Evolutionary conservation across 1,140 invertebrate species (phyloP).

Genomic region (Calliopsis andreniformis): DNA sequence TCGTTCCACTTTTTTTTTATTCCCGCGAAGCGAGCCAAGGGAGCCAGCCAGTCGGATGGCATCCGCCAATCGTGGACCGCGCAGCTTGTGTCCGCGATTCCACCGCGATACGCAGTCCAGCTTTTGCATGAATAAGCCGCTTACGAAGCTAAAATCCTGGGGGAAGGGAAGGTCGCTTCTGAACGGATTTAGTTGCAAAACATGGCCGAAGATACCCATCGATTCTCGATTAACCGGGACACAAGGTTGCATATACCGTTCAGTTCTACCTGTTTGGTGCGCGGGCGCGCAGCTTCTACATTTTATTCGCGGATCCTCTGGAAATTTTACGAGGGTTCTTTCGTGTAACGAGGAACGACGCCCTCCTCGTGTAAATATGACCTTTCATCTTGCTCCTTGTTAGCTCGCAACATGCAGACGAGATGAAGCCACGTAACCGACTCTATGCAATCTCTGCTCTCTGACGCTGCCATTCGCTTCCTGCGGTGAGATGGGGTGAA

Average conservation of each 20-base stretch:
- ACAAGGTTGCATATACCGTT: background rate
- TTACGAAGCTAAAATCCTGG: background rate
- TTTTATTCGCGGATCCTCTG: slow-evolving; percentile 18
- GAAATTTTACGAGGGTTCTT: background rate
- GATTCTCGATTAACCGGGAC: slow-evolving; percentile 40
- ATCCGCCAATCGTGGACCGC: background rate
- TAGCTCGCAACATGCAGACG: background rate
- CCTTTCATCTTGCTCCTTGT: background rate
- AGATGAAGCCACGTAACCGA: slow-evolving; percentile 5
- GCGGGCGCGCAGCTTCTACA: no score
- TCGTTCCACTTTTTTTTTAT: background rate
- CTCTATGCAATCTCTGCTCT: no score
- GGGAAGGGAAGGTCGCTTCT: no score
- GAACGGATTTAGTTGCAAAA: background rate
- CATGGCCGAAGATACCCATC: slow-evolving; percentile 3
- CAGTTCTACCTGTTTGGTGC: background rate
- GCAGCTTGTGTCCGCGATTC: background rate
- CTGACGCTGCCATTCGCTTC: no score
- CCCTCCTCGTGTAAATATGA: background rate
- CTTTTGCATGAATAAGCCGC: background rate
- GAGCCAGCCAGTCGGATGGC: background rate
- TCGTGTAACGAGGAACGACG: no score
- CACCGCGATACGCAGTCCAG: background rate
- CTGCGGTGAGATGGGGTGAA: no score
- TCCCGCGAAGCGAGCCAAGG: background rate